A percentile compares a stretch with the other conserved stretches of the same genome.
Evolutionary conservation across 2,888 invertebrate genomes (phyloP).

Genomic region (Erebia palarica): DNA sequence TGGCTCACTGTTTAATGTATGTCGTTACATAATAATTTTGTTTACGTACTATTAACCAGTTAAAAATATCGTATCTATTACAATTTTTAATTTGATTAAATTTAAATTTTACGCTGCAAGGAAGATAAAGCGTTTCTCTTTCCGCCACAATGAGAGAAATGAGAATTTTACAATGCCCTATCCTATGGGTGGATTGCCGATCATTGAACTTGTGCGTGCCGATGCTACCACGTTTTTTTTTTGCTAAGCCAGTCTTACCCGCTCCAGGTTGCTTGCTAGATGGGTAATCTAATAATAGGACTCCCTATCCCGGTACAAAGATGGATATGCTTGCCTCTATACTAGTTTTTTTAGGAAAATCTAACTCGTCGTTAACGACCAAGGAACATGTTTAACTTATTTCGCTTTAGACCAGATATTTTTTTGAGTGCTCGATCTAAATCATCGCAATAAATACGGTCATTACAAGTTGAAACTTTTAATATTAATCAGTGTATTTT

Average conservation of each 20-base stretch:
- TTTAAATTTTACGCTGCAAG: neutral
- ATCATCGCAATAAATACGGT: neutral
- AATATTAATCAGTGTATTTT: neutral
- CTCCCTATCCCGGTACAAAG: slow-evolving; percentile 47
- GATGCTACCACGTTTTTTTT: slow-evolving; percentile 64
- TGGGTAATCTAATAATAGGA: slow-evolving; percentile 75
- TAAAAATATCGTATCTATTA: too few relatives aligned
- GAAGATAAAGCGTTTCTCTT: slow-evolving; percentile 7
- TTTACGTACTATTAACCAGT: neutral
- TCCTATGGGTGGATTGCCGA: slow-evolving; percentile 49
- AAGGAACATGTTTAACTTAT: slow-evolving; percentile 5
- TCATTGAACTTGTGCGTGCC: slow-evolving; percentile 66
- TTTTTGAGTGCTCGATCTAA: neutral
- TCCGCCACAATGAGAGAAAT: slow-evolving; percentile 32
- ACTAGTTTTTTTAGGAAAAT: slow-evolving; percentile 48
- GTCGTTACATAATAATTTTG: slow-evolving; percentile 8
- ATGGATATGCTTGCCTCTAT: slow-evolving; percentile 52
- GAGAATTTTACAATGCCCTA: slow-evolving; percentile 53
- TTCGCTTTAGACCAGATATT: slow-evolving; percentile 7
- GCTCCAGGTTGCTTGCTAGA: slow-evolving; percentile 60
- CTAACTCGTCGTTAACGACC: slow-evolving; percentile 24
- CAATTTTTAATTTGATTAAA: neutral
- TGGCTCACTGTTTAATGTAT: neutral
- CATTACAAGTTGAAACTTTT: neutral
- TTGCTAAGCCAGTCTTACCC: slow-evolving; percentile 66